Base-by-base conservation (phyloP, 2,797 vertebrate genomes). In the Cryptoprocta ferox region DNA sequence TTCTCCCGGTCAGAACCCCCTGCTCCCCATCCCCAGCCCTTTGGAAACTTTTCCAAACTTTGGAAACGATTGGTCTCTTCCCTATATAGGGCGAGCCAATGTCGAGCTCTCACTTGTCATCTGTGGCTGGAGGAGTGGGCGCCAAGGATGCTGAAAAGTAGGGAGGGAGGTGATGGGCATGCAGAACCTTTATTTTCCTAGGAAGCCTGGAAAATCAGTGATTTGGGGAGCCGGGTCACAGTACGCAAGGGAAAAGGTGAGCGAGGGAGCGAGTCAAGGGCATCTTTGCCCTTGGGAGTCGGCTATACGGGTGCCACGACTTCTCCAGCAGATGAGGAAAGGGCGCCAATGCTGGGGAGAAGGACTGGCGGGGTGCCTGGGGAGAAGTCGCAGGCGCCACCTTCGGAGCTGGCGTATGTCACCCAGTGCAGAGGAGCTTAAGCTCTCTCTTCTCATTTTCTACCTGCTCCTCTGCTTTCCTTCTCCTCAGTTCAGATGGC, bases 41-140 rank as follows among this genome's bases (percentile, higher is more conserved):
- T 88, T 42, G 68, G 68, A 96, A 98, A 98, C 97, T 98, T 98
- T 97, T 83, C 30, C 78, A 80, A 97, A 98, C 97, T 98, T 97
- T 80, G 92, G 42, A 50, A 50, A 37, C 68, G 7, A 50, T 65
- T 50, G 63, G n/a, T 53, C 30, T 32, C 30, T 15, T n/a, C 28
- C 35, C 59, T n/a, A 4, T 26, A 9, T 24, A 24, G 86, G 78
- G 63, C 32, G 78, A 53, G 32, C 80, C 18, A 12, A 53, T 83
- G 6, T 53, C 42, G 13, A 68, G 19, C 61, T 89, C 42, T 48
- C 83, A 11, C 50, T 53, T 7, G 18, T 35, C 50, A 48, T 56
- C 59, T 4, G 75, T 82, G 73, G 82, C 14, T 3, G 1, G 48
- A 70, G 68, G n/a, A 39, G 28, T 3, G 5, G 45, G 32, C 18